Percentiles rank a stretch among this genome's conserved stretches.
These are phyloP conservation scores for Wasmannia auropunctata DNA, from an alignment of 1,140 invertebrate genomes.

Conservation along the genomic window DNA sequence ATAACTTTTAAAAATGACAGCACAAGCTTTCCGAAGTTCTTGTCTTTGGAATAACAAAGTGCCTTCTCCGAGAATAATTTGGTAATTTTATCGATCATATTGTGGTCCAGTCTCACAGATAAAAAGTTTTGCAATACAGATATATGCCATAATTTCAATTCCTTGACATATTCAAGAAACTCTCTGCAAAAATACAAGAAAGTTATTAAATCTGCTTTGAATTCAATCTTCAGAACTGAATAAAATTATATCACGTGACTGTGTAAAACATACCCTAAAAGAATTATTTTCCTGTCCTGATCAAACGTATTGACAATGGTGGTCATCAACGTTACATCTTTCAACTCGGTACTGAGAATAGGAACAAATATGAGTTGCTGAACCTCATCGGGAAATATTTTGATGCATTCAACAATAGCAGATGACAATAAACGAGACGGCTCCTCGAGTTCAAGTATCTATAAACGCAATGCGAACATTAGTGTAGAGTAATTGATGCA, in stretches of 20 bases:
- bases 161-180: constrained; percentile 64
- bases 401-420: constrained; percentile 62
- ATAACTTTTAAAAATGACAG: constrained; percentile 73
- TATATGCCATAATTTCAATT: constrained; percentile 77
- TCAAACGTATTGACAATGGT: constrained; percentile 66
- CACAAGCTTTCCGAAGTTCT: constrained; percentile 74
- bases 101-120: constrained; percentile 57
- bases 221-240: not conserved
- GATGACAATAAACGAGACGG: constrained; percentile 68
- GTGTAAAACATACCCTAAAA: constrained; percentile 69
- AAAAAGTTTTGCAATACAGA: constrained; percentile 68
- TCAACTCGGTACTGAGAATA: constrained; percentile 72
- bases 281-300: constrained; percentile 37
- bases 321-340: constrained; percentile 66
- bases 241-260: not conserved
- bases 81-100: constrained; percentile 66
- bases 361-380: constrained; percentile 74
- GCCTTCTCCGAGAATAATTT: constrained; percentile 69
- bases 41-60: constrained; percentile 69
- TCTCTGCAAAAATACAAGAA: constrained; percentile 65
- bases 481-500: too few relatives aligned
- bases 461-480: not conserved
- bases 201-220: constrained; percentile 17
- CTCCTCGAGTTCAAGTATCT: constrained; percentile 74
- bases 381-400: constrained; percentile 76